Evolutionary conservation across 2,888 invertebrate genomes (phyloP), one percentile per base, ranked within the genome.

Genomic region (Ernsta delagoae): DNA sequence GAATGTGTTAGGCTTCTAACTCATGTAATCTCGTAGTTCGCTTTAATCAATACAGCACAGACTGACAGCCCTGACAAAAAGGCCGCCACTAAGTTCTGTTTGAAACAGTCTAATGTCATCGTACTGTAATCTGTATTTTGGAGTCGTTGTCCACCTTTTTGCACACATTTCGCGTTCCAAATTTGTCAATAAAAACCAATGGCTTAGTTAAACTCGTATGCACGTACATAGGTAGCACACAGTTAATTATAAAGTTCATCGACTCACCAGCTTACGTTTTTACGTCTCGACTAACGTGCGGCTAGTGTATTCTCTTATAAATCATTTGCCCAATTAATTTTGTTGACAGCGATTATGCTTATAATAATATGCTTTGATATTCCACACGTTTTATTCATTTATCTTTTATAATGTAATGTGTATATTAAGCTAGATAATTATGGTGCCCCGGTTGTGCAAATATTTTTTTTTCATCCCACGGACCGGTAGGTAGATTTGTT

Each of bases 271-370:
- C 24, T 24, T 24, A 24, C 24, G 16, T 53, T 53, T 53, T 12
- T 53, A 8, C 12, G 5, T 2, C 16, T 24, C 24, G 50, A 7
- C 6, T 53, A 2, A 53, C 16, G 24, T 24, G 12, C 7, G 11
- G 7, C 6, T 8, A 7, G 50, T 6, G 45, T 45, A n/a, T 45
- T 3, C 50, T 50, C 16, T 24, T 16, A 41, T 59, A 59, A 12
- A 59, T 41, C 59, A 59, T 8, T 41, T 16, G 12, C 41, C 11
- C 59, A 16, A 41, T 59, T 57, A 57, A 57, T 57, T 39, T 57
- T 39, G 57, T 57, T 12, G 57, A 57, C 39, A 39, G 39, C 39
- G 39, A 39, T 1, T 39, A 39, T 39, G 39, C 56, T 56, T n/a
- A n/a, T n/a, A n/a, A n/a, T n/a, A n/a, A 36, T 36, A 36, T n/a